A percentile compares a stretch with the other conserved stretches of the same genome.
Conservation (phyloP, 1,140 invertebrate species). For the Drosophila dunni region DNA sequence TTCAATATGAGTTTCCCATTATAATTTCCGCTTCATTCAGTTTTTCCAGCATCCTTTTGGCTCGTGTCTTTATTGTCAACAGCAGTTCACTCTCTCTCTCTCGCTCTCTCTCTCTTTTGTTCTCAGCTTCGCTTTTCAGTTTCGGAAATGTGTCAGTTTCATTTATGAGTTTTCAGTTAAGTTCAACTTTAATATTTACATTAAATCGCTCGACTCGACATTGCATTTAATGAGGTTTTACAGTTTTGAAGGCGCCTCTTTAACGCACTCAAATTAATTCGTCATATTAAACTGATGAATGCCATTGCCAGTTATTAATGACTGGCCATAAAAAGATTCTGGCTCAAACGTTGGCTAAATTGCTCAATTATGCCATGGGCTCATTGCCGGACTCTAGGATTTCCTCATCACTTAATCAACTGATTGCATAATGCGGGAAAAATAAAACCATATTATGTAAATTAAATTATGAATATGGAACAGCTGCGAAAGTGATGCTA, state of each 20-base stretch:
- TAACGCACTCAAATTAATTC: conserved; percentile 63
- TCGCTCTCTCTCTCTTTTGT: not conserved
- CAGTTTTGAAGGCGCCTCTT: conserved; percentile 7
- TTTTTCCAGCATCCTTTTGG: conserved; percentile 17
- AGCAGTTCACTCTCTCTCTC: conserved; percentile 2
- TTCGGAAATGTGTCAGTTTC: conserved; percentile 16
- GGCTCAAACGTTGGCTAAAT: conserved; percentile 31
- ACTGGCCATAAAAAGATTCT: conserved; percentile 27
- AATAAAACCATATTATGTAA: not conserved
- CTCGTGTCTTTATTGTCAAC: not conserved
- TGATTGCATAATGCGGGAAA: conserved; percentile 24
- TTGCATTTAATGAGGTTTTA: conserved; percentile 19
- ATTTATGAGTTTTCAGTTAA: not conserved
- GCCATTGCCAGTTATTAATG: conserved; percentile 62
- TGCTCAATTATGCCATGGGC: conserved; percentile 42
- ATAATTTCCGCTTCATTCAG: conserved; percentile 38
- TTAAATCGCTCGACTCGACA: conserved; percentile 23
- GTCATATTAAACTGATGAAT: conserved; percentile 77
- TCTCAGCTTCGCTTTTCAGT: too few species aligned
- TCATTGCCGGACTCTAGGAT: conserved; percentile 23
- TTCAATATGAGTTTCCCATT: conserved; percentile 26
- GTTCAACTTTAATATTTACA: not conserved
- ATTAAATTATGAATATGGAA: conserved; percentile 44
- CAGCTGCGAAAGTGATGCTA: conserved; percentile 3
- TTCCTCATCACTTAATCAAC: conserved; percentile 25